Percentiles rank a stretch among this genome's conserved stretches.
These are phyloP conservation scores for Aleiodes sp. DNA, from an alignment of 1,140 invertebrate genomes.

Conservation along the genomic window DNA sequence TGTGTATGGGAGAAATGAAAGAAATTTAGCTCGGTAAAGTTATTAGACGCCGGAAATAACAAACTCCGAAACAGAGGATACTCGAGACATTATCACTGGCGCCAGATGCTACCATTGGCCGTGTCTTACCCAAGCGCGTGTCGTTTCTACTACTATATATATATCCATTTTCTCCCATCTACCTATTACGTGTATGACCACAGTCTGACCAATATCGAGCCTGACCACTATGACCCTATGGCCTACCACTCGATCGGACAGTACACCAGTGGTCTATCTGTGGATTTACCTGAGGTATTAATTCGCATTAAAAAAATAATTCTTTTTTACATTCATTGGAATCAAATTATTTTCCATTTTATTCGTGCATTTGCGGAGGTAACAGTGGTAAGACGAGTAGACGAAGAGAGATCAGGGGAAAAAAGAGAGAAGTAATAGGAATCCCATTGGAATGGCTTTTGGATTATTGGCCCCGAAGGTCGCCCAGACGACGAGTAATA, in stretches of 20 bases:
- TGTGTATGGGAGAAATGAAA: background rate
- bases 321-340: background rate
- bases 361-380: background rate
- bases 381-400: too few species aligned
- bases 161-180: background rate
- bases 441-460: background rate
- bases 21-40: slow-evolving; percentile 27
- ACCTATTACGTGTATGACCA: background rate
- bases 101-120: slow-evolving; percentile 26
- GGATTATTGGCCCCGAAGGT: slow-evolving; percentile 15
- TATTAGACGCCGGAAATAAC: slow-evolving; percentile 33
- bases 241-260: slow-evolving; percentile 7
- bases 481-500: slow-evolving; percentile 20
- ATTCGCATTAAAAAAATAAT: slow-evolving; percentile 16
- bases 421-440: background rate
- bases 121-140: slow-evolving; percentile 34
- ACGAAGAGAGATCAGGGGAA: background rate
- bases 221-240: slow-evolving; percentile 19
- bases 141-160: slow-evolving; percentile 14
- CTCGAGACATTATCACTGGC: slow-evolving; percentile 30
- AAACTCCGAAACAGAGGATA: slow-evolving; percentile 29
- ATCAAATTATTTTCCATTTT: background rate
- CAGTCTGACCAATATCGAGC: slow-evolving; percentile 29
- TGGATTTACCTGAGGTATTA: slow-evolving; percentile 13
- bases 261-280: slow-evolving; percentile 23